Conservation (phyloP, 1,140 invertebrate genomes). For the Mamestra configurata region DNA sequence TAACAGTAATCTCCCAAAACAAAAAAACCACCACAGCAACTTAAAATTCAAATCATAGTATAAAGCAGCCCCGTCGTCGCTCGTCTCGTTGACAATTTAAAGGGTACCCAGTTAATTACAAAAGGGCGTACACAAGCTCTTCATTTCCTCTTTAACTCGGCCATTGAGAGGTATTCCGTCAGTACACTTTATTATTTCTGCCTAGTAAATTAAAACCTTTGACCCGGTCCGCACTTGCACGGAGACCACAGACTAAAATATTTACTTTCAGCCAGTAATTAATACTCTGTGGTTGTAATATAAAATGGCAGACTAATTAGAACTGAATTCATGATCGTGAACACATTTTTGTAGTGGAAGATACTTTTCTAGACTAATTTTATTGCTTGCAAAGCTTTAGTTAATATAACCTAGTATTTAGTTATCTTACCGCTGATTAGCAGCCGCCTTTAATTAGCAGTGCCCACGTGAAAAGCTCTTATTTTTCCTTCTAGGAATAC, state of each 20-base stretch:
- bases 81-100: slow-evolving; percentile 36
- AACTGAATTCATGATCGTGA: slow-evolving; percentile 11
- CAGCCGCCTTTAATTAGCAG: neutral
- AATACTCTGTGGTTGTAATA: slow-evolving; percentile 45
- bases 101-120: slow-evolving; percentile 42
- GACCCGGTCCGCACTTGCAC: slow-evolving; percentile 36
- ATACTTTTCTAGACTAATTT: slow-evolving; percentile 1
- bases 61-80: neutral
- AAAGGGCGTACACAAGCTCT: slow-evolving; percentile 42
- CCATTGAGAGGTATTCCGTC: slow-evolving; percentile 50
- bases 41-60: slow-evolving; percentile 43
- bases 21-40: neutral
- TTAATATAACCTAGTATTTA: neutral
- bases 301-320: slow-evolving; percentile 49
- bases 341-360: neutral
- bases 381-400: neutral
- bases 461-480: neutral
- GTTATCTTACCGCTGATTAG: neutral
- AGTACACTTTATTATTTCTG: slow-evolving; percentile 53
- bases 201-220: slow-evolving; percentile 55
- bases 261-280: slow-evolving; percentile 53
- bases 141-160: slow-evolving; percentile 50
- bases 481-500: neutral
- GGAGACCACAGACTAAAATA: slow-evolving; percentile 47
- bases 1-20: slow-evolving; percentile 3